A percentile compares a stretch with the other conserved stretches of the same genome.
Evolutionary conservation across 1,140 invertebrate species (phyloP).

Genomic region (Drosophila biarmipes): DNA sequence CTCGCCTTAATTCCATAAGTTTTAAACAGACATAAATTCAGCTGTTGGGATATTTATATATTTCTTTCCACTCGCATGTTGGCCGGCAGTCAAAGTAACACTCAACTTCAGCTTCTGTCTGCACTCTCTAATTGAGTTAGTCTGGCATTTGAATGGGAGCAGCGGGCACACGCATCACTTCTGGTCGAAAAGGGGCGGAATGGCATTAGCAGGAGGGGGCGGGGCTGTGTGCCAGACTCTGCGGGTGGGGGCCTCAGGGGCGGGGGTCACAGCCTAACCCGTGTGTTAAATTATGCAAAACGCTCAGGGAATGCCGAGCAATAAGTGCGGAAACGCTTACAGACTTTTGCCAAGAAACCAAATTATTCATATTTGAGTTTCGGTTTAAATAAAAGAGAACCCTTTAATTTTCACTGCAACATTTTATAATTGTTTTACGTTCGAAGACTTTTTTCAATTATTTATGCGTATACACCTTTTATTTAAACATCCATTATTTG

Average conservation of each 20-base stretch:
- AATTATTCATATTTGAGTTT: constrained; percentile 3
- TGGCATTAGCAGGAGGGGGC: constrained; percentile 35
- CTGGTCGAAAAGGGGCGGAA: constrained; percentile 31
- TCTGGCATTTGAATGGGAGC: constrained; percentile 51
- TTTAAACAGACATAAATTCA: constrained; percentile 31
- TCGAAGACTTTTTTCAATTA: not conserved
- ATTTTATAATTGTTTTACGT: not conserved
- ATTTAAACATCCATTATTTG: no score
- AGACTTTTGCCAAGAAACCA: not conserved
- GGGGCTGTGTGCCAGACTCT: constrained; percentile 14
- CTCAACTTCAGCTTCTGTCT: constrained; percentile 53
- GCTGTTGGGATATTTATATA: constrained; percentile 35
- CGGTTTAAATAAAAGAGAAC: not conserved
- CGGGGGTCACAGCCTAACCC: constrained; percentile 20
- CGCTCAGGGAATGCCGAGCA: constrained; percentile 27
- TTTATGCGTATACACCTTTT: not conserved
- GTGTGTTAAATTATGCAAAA: constrained; percentile 54
- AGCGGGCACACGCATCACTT: constrained; percentile 38
- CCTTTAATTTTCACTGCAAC: not conserved
- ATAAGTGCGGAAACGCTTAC: constrained; percentile 33
- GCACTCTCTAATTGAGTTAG: constrained; percentile 57
- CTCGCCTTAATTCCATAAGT: constrained; percentile 32
- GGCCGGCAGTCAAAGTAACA: constrained; percentile 55
- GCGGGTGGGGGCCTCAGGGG: not conserved
- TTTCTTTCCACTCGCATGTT: constrained; percentile 49